Percentiles rank a stretch among this genome's conserved stretches.
Conservation (phyloP, 2,888 invertebrate species). For the Spicauda simplicius region DNA sequence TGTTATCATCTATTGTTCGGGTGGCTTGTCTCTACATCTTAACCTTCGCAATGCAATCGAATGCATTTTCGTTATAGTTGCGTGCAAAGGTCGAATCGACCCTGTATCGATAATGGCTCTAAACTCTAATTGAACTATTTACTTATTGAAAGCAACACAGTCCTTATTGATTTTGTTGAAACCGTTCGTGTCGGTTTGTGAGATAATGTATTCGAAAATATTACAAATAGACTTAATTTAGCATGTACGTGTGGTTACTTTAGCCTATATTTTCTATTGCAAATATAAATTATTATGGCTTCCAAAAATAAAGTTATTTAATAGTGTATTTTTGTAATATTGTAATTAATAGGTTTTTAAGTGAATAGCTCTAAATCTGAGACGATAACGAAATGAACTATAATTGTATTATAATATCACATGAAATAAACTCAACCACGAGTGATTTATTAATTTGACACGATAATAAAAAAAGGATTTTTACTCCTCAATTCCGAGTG, state of each 20-base stretch:
- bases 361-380: not conserved
- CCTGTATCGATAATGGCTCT: constrained; percentile 17
- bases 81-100: constrained; percentile 36
- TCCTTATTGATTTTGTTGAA: not conserved
- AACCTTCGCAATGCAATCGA: constrained; percentile 51
- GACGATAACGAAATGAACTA: not conserved
- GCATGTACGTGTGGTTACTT: no score
- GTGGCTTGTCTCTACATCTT: constrained; percentile 43
- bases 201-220: not conserved
- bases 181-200: not conserved
- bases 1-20: constrained; percentile 68
- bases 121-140: constrained; percentile 5
- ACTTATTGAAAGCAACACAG: constrained; percentile 15
- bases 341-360: not conserved
- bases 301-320: no score
- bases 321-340: no score
- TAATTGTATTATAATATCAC: not conserved
- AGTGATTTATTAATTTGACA: no score
- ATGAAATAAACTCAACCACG: not conserved
- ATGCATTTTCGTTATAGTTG: constrained; percentile 22
- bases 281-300: no score
- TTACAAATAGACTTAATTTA: no score
- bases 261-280: no score
- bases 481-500: no score
- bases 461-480: no score